Base-by-base conservation (phyloP, 2,797 vertebrate species). In the Peromyscus aztecus region DNA sequence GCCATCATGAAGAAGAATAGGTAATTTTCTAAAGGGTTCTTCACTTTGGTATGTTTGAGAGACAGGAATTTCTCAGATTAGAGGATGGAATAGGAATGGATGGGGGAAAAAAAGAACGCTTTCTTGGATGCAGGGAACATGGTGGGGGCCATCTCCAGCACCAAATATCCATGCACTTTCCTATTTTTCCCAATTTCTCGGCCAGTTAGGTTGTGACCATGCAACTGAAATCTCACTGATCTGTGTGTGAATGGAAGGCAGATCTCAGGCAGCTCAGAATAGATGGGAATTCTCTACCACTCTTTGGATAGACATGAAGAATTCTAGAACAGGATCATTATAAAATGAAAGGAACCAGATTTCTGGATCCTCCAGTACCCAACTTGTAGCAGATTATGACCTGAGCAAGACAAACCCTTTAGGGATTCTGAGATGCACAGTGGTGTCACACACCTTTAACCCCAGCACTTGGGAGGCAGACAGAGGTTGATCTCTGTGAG, bases 1-100 rank as follows among this genome's bases (percentile, higher is more conserved):
- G 65, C 29, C 93, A 87, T 85, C 91, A 94, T 40, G 34, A 76
- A 88, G 37, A 86, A 86, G n/a, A 87, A 87, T 19, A 67, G 43
- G 57, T 65, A 84, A 19, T 52, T 82, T 95, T 65, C 75, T 90
- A 80, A 85, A 87, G 65, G 87, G 55, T 12, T 16, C 61, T 91
- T 78, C 29, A 71, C 73, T 96, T 63, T 75, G 43, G 10, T 88
- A 13, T 71, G 13, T 89, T 78, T 95, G 80, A 17, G 84, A 93
- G 89, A 91, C 34, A 92, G 49, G 84, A 52, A 91, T 87, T 67
- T 23, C 59, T 81, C 83, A 84, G 69, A 92, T 88, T 83, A 12
- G 34, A 43, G 29, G 82, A 12, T 55, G 69, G 27, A 93, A 13
- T 29, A 63, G 57, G 8, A 87, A n/a, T 52, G 8, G 11, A 34